phyloP scores from a whole-genome alignment of 2,797 vertebrate genomes.

The Prunella strophiata region DNA sequence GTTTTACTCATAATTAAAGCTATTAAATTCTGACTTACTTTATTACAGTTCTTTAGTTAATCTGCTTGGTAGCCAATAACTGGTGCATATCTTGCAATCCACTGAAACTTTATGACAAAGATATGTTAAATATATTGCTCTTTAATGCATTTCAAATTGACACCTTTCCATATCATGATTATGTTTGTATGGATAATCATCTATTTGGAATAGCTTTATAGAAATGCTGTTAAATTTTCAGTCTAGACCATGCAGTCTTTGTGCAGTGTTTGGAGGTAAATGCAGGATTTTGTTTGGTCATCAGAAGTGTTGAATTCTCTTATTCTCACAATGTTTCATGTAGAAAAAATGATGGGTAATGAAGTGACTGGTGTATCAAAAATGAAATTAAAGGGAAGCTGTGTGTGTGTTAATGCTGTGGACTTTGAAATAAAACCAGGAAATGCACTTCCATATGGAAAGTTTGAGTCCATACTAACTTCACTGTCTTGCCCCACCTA shows the following conservation, averaged over 20 bases:
- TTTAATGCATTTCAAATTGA: not conserved
- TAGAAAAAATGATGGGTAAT: constrained; percentile 12
- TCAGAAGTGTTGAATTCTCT: not conserved
- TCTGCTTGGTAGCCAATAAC: not conserved
- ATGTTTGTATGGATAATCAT: not conserved
- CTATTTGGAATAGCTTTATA: not conserved
- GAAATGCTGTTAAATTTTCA: not conserved
- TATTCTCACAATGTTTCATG: not conserved
- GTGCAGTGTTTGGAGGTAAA: not conserved
- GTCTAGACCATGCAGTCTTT: not conserved
- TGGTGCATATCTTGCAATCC: not conserved
- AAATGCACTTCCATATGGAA: not conserved
- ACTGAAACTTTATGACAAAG: not conserved
- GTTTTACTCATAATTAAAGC: not conserved
- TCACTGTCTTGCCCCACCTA: not conserved
- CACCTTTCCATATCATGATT: not conserved
- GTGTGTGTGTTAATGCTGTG: not conserved
- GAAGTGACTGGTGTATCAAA: not conserved
- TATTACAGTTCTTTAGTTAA: not conserved
- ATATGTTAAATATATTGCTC: not conserved
- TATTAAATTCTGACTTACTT: not conserved
- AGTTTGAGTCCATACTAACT: not conserved
- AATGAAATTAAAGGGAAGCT: not conserved
- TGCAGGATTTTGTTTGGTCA: not conserved
- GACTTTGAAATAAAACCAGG: not conserved